phyloP scores from a whole-genome alignment of 2,797 vertebrate species.

The Muscicapa striata region DNA sequence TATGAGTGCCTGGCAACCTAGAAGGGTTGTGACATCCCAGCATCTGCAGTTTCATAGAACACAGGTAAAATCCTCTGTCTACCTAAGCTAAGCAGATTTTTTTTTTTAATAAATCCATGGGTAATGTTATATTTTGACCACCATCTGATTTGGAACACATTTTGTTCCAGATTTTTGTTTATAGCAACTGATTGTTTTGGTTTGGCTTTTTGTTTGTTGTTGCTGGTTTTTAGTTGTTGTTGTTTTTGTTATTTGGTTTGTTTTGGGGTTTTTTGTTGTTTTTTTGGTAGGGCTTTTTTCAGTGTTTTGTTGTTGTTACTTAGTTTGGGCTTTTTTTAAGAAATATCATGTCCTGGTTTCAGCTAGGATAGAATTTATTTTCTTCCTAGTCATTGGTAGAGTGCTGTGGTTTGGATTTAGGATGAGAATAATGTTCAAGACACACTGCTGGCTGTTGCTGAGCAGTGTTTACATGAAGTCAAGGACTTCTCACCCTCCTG shows the following conservation, averaged over 20 bases:
- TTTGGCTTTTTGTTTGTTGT: not conserved
- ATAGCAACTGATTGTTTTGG: rapidly evolving
- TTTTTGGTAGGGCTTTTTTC: not conserved
- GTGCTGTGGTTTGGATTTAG: not conserved
- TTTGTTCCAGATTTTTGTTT: not conserved
- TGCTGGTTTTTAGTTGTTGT: too few species aligned
- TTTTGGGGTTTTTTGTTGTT: too few species aligned
- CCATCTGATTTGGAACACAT: rapidly evolving
- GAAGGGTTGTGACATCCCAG: not conserved
- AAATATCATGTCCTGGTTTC: not conserved
- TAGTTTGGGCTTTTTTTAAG: not conserved
- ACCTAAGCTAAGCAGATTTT: not conserved
- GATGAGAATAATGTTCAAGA: not conserved
- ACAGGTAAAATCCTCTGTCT: not conserved
- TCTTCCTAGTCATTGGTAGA: not conserved
- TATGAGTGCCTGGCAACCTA: not conserved
- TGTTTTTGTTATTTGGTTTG: too few species aligned
- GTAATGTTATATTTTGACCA: not conserved
- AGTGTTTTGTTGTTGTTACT: not conserved
- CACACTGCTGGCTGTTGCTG: not conserved
- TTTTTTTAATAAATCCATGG: not conserved
- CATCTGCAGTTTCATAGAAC: not conserved
- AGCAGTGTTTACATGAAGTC: not conserved
- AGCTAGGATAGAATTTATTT: not conserved
- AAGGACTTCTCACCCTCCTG: not conserved